Conservation (phyloP, 2,797 vertebrate genomes). For the Pygocentrus nattereri region DNA sequence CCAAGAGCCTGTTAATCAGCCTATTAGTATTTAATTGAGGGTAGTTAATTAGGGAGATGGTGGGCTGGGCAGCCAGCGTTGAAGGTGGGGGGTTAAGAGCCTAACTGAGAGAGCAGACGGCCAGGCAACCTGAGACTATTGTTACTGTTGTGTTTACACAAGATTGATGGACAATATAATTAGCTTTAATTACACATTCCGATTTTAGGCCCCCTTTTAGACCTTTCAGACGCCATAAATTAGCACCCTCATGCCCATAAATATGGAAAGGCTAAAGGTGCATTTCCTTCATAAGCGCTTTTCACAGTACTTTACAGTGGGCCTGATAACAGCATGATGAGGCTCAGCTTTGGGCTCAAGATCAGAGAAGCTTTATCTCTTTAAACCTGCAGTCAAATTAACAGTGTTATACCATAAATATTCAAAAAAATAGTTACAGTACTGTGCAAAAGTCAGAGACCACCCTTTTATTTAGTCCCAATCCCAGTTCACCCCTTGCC, state of each 20-base stretch:
- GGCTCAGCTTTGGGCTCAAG: constrained; percentile 46
- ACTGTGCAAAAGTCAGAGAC: no score
- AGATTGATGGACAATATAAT: constrained; percentile 78
- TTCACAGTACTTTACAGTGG: constrained; percentile 65
- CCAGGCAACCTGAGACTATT: constrained; percentile 69
- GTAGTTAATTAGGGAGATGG: constrained; percentile 78
- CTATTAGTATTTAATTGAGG: constrained; percentile 83
- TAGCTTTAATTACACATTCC: constrained; percentile 74
- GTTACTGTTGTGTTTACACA: constrained; percentile 72
- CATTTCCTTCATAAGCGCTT: not conserved
- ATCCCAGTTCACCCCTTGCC: no score
- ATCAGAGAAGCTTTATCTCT: no score
- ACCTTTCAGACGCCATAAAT: constrained; percentile 66
- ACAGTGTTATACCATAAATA: no score
- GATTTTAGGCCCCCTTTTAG: constrained; percentile 56
- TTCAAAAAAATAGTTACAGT: no score
- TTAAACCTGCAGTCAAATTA: no score
- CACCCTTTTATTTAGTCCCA: no score
- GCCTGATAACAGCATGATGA: constrained; percentile 57
- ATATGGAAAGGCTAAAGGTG: constrained; percentile 32
- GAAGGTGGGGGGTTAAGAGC: constrained; percentile 59
- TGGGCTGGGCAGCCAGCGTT: constrained; percentile 65
- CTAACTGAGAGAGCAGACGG: constrained; percentile 72
- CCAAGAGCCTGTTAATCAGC: constrained; percentile 80
- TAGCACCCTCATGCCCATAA: constrained; percentile 55